These are phyloP conservation scores for Teleiodes luculella DNA, from an alignment of 2,888 invertebrate genomes.

Conservation along the genomic window DNA sequence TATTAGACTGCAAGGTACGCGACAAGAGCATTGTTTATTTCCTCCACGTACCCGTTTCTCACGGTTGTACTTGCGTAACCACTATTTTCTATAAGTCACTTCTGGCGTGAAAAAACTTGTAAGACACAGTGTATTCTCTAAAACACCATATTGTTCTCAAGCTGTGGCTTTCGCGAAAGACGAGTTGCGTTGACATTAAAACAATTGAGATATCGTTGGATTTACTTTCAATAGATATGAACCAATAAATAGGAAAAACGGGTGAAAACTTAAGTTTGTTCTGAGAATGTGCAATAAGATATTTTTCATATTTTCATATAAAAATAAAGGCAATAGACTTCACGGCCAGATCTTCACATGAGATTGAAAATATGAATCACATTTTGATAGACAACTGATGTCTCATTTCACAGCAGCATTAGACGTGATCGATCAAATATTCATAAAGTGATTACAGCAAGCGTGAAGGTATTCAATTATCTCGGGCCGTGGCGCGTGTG, in stretches of 20 bases:
- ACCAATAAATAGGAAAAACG: too few relatives aligned
- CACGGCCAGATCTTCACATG: neutral
- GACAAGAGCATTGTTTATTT: slow-evolving; percentile 17
- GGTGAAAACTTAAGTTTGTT: too few relatives aligned
- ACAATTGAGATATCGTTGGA: too few relatives aligned
- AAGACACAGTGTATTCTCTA: neutral
- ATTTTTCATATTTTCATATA: too few relatives aligned
- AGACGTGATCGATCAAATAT: slow-evolving; percentile 39
- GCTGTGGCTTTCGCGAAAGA: neutral
- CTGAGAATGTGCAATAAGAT: too few relatives aligned
- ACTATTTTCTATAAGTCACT: slow-evolving; percentile 32
- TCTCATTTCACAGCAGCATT: neutral
- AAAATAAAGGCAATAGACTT: too few relatives aligned
- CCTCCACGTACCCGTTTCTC: slow-evolving; percentile 69
- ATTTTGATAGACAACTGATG: neutral
- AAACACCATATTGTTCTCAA: neutral
- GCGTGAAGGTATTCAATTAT: slow-evolving; percentile 74
- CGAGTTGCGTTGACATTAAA: neutral
- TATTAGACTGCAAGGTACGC: neutral
- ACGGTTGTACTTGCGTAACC: slow-evolving; percentile 46
- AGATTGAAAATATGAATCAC: neutral
- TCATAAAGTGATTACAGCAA: slow-evolving; percentile 52
- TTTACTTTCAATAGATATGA: too few relatives aligned
- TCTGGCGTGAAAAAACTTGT: slow-evolving; percentile 9
- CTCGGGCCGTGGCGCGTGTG: slow-evolving; percentile 51